Evolutionary conservation across 30 jellyfish, hydroid and myxozoan genomes (phyloP).

Genomic region (Pelagia noctiluca): DNA sequence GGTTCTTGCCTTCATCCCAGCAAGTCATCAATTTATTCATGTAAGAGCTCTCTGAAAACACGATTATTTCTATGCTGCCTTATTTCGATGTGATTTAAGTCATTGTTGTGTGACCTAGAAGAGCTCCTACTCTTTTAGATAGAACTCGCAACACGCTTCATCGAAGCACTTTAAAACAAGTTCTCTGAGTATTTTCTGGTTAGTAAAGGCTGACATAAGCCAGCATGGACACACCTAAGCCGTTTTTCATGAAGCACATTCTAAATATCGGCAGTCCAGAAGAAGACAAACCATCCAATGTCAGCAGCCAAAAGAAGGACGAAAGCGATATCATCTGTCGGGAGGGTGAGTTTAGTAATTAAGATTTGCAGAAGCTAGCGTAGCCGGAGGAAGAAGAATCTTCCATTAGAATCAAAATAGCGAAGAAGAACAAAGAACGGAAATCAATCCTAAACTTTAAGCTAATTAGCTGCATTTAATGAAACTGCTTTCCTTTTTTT

Average conservation of each 20-base stretch:
- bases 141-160: slow-evolving; percentile 13
- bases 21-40: slow-evolving; percentile 63
- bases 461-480: no score
- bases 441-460: neutral
- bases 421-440: neutral
- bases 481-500: no score
- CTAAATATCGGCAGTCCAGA: no score
- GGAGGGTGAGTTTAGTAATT: neutral
- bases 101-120: slow-evolving; percentile 5
- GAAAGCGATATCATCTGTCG: neutral
- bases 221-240: neutral
- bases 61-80: slow-evolving; percentile 23
- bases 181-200: neutral
- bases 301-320: neutral
- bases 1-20: slow-evolving; percentile 42
- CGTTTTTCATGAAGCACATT: slow-evolving; percentile 5
- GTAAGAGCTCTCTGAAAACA: slow-evolving; percentile 49
- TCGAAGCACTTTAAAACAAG: neutral
- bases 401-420: neutral
- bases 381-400: neutral
- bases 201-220: neutral
- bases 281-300: neutral
- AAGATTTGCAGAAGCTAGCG: neutral
- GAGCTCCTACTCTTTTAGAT: neutral
- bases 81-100: neutral